These are phyloP conservation scores for Zaprionus gabonicus DNA, from an alignment of 1,140 invertebrate species.

Conservation along the genomic window DNA sequence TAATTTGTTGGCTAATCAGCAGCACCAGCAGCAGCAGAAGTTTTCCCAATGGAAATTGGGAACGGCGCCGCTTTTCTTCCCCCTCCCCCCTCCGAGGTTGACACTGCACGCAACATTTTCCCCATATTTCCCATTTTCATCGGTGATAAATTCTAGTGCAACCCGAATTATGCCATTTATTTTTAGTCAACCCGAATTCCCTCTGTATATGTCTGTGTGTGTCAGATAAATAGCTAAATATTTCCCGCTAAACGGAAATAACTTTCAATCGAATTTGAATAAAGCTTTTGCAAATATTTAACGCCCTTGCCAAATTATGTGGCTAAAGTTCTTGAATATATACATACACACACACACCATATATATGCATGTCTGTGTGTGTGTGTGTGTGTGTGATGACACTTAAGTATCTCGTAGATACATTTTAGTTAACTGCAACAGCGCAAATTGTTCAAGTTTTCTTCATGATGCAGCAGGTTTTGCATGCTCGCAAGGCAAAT, in stretches of 20 bases:
- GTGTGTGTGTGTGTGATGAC: background rate
- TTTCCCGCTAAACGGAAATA: background rate
- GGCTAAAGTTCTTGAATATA: background rate
- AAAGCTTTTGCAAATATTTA: background rate
- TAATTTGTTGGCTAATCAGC: conserved; percentile 81
- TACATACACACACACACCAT: background rate
- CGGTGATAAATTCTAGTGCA: conserved; percentile 63
- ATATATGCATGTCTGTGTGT: background rate
- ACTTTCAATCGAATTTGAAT: conserved; percentile 1
- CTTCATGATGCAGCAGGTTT: conserved; percentile 19
- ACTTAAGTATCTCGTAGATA: conserved; percentile 12
- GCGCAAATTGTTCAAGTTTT: conserved; percentile 16
- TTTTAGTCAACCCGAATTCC: conserved; percentile 49
- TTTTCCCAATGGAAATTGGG: conserved; percentile 58
- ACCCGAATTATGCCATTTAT: conserved; percentile 71
- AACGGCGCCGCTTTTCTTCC: conserved; percentile 61
- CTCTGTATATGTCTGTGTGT: background rate
- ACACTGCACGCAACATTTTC: conserved; percentile 2
- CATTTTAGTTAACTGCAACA: conserved; percentile 17
- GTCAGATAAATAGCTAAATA: background rate
- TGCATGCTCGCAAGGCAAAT: background rate
- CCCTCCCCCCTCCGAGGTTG: background rate
- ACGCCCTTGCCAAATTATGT: background rate
- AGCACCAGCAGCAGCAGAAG: background rate
- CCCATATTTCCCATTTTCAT: conserved; percentile 2